A percentile compares a stretch with the other conserved stretches of the same genome.
Evolutionary conservation across 2,113 vertebrate genomes (phyloP).

Genomic region (Erinaceus europaeus): DNA sequence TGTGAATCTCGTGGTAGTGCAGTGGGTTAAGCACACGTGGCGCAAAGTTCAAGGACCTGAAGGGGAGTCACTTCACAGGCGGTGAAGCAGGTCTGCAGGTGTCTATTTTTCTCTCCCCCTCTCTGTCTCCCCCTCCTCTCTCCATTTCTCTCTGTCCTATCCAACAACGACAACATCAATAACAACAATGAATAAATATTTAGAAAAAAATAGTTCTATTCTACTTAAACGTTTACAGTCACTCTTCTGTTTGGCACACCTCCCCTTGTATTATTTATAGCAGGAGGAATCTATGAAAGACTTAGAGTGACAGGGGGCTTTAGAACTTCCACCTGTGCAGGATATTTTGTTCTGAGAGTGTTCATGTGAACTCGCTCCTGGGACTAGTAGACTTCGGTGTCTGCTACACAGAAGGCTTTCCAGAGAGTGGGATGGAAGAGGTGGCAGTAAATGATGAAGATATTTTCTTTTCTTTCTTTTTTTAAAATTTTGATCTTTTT

Average conservation of each 20-base stretch:
- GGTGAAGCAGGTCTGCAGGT: no score
- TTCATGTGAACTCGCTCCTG: neutral
- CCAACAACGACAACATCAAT: no score
- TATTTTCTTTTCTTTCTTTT: neutral
- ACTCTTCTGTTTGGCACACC: slow-evolving; percentile 8
- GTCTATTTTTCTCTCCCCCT: no score
- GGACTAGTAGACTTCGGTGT: neutral
- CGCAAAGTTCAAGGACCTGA: no score
- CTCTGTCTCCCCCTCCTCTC: no score
- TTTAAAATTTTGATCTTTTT: neutral
- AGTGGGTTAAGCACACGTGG: no score
- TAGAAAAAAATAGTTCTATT: no score
- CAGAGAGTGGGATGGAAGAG: neutral
- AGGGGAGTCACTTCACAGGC: no score
- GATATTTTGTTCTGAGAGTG: neutral
- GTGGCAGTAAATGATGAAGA: neutral
- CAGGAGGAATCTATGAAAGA: neutral
- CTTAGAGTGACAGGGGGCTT: neutral
- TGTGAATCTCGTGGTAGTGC: no score
- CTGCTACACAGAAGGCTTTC: neutral
- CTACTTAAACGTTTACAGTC: neutral
- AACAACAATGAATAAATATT: no score
- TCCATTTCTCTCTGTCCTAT: no score
- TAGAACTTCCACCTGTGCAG: neutral
- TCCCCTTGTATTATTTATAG: neutral